phyloP scores from a whole-genome alignment of 2,113 vertebrate species.

The Nematolebias whitei region DNA sequence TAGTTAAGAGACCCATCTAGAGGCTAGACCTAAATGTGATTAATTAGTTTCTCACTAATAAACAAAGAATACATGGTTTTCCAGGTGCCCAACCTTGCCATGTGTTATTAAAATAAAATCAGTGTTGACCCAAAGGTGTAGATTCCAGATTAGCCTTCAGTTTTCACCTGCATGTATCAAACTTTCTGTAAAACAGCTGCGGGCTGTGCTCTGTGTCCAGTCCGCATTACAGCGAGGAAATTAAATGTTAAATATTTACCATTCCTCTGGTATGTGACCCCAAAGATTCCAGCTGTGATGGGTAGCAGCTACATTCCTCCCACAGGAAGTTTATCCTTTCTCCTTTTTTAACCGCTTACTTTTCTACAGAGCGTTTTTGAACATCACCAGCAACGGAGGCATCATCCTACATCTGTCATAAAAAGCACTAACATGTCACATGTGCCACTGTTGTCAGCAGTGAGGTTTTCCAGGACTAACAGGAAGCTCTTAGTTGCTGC shows the following conservation, averaged over 20 bases:
- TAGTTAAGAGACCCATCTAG: no score
- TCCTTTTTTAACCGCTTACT: no score
- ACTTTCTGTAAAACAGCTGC: conserved; percentile 39
- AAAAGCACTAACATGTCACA: conserved; percentile 57
- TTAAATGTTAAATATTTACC: conserved; percentile 81
- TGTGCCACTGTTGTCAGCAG: conserved; percentile 33
- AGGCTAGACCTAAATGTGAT: no score
- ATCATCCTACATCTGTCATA: conserved; percentile 58
- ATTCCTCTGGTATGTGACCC: conserved; percentile 73
- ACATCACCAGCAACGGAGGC: conserved; percentile 40
- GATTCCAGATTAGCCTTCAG: conserved; percentile 20
- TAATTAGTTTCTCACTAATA: no score
- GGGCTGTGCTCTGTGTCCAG: conserved; percentile 59
- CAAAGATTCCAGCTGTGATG: conserved; percentile 72
- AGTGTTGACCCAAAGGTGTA: conserved; percentile 53
- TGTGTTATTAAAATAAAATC: conserved; percentile 64
- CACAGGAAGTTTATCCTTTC: conserved; percentile 75
- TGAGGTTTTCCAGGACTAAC: conserved; percentile 52
- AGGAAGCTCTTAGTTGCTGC: not conserved
- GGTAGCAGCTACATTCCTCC: conserved; percentile 74
- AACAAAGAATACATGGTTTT: no score
- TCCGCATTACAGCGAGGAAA: conserved; percentile 74
- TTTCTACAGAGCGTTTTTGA: conserved; percentile 49
- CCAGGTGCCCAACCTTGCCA: no score
- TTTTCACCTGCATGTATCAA: conserved; percentile 45